These are phyloP conservation scores for Podarcis cretensis DNA, from an alignment of 2,113 vertebrate species.

Conservation along the genomic window DNA sequence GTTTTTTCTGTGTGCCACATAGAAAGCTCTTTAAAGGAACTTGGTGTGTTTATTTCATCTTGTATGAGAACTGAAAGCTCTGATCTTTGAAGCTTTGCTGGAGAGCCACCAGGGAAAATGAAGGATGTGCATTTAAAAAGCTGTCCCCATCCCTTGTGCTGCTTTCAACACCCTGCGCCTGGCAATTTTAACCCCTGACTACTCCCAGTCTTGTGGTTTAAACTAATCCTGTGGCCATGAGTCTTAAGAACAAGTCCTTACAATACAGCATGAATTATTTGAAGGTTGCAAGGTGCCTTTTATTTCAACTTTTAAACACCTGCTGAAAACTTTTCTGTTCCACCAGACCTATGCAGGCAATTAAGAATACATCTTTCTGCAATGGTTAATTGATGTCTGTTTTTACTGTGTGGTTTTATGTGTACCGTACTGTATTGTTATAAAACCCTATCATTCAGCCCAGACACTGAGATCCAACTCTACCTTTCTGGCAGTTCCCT, in stretches of 20 bases:
- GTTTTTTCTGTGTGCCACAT: not conserved
- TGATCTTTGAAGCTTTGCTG: not conserved
- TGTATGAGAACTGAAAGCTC: not conserved
- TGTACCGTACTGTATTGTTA: no score
- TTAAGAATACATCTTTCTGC: no score
- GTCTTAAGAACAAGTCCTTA: not conserved
- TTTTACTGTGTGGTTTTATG: no score
- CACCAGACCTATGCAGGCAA: no score
- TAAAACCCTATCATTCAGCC: no score
- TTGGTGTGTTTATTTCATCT: not conserved
- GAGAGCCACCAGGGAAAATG: not conserved
- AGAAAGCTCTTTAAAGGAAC: slow-evolving; percentile 16
- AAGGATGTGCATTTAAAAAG: not conserved
- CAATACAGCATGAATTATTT: not conserved
- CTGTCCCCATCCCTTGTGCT: not conserved
- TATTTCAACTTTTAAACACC: no score
- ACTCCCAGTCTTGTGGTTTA: not conserved
- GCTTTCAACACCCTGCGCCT: not conserved
- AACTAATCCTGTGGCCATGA: not conserved
- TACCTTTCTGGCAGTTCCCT: no score
- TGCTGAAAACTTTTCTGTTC: no score
- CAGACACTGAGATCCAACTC: no score
- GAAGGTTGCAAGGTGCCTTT: not conserved
- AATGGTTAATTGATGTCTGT: no score
- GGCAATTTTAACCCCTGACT: not conserved